Evolutionary conservation across 2,888 invertebrate genomes (phyloP), one percentile per base, ranked within the genome.

Genomic region (Falcaria lacertinaria): DNA sequence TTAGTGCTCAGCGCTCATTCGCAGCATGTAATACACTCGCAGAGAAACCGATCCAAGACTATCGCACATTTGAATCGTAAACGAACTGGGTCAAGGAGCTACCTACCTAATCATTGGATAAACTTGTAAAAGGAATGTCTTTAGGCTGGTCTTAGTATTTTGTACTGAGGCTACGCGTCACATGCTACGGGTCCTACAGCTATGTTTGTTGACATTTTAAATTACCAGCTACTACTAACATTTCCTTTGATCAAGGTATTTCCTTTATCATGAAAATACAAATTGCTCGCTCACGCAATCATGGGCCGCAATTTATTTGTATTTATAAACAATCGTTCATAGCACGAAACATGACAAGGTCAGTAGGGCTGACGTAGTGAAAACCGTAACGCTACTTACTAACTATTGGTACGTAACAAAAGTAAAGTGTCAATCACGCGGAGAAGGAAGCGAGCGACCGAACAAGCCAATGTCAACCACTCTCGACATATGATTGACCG

Each of bases 381-480:
- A 50, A 58, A 59, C 59, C 61, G 58, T 64, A 63, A 60, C 52
- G 52, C 45, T 47, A 53, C n/a, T n/a, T n/a, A n/a, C n/a, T n/a
- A n/a, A n/a, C 54, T 11, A 56, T 62, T 61, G 60, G 61, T 54
- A 57, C 48, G 47, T 49, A 50, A 47, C 16, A 14, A 14, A 33
- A 5, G 57, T 69, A 70, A 64, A 57, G 61, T 69, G 70, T 71
- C 77, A 69, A 72, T 69, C 72, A 73, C 67, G 67, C 33, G 43
- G 59, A 69, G 67, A 64, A 76, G 79, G 83, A 81, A 81, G 73
- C 67, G 56, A 44, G 54, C 64, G 60, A 64, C 67, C 57, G 65
- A 74, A 74, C 11, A 68, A 60, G 54, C 62, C 79, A 83, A 82
- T 81, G 82, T 76, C 81, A 75, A 75, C 76, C 54, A 57, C 66